Evolutionary conservation across 2,113 vertebrate genomes (phyloP), one percentile per base, ranked within the genome.

Genomic region (Atherinomorus stipes): DNA sequence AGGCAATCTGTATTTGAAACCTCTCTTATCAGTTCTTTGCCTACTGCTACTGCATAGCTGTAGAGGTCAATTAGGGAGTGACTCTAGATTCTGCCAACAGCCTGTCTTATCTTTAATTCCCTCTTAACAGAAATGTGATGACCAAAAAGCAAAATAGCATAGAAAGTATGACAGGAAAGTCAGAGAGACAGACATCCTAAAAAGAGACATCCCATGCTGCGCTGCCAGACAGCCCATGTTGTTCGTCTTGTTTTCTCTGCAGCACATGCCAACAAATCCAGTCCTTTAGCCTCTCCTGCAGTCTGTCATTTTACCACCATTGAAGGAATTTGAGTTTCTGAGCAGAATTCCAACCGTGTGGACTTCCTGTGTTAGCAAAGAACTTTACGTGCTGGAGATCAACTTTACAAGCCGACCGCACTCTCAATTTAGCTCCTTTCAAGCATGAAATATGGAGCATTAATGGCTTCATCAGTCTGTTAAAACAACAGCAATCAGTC

Each of bases 161-260:
- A 4, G 9, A 34, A 34, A 34, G 9, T 34, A 34, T 1, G 9
- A 34, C 31, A 49, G 81, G 26, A 1, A 34, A 82, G 64, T 54
- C 52, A 15, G 28, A 38, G 59, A 40, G 31, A 15, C 52, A 56
- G 53, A 56, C 49, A 53, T 49, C 52, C 50, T 60, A 47, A 71
- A 74, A 71, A 18, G 9, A 67, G 40, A 21, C 31, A 45, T 71
- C 47, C 21, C 26, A 70, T 38, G 49, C 64, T 78, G 40, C 64
- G 42, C 42, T 78, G 70, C 51, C 79, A 82, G 80, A 69, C 28
- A 74, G 68, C 63, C 63, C 69, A 23, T 72, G 53, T 69, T 73
- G 74, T 63, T 40, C 75, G 64, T 81, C 82, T 75, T 62, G 67
- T 80, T 88, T 64, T 64, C 56, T 75, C 71, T 45, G 58, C n/a